phyloP scores from a whole-genome alignment of 1,140 invertebrate species.

The Rhynchophorus ferrugineus region DNA sequence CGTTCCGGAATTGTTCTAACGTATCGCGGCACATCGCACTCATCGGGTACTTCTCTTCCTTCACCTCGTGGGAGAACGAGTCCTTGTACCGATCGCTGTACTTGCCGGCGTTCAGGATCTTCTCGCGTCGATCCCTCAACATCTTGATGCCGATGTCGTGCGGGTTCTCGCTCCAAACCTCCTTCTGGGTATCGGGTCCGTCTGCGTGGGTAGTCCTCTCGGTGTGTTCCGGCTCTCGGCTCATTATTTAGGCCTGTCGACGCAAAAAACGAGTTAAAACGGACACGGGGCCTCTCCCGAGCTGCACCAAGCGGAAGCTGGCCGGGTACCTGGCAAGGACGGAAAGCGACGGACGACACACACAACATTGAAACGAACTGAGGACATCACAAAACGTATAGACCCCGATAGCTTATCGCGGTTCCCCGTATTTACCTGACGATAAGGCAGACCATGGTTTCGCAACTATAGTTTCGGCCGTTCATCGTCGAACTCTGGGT shows the following conservation, averaged over 20 bases:
- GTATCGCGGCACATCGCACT: conserved; percentile 25
- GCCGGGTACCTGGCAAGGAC: background rate
- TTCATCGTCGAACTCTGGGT: too few species aligned
- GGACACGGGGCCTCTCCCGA: background rate
- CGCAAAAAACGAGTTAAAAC: conserved; percentile 21
- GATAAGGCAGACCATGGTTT: background rate
- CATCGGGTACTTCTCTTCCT: conserved; percentile 24
- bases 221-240: conserved; percentile 3
- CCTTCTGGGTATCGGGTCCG: background rate
- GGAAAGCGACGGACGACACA: conserved; percentile 1
- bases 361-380: conserved; percentile 5
- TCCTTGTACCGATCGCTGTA: conserved; percentile 37
- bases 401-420: conserved; percentile 3
- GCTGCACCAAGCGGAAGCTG: conserved; percentile 13
- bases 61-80: conserved; percentile 29
- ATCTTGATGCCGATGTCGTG: conserved; percentile 29
- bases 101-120: conserved; percentile 34
- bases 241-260: conserved; percentile 29
- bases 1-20: conserved; percentile 21
- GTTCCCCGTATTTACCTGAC: conserved; percentile 13
- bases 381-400: conserved; percentile 11
- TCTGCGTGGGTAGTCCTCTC: background rate
- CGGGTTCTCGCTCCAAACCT: conserved; percentile 12
- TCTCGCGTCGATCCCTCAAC: conserved; percentile 32
- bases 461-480: background rate